These are phyloP conservation scores for Esperia sulphurella DNA, from an alignment of 2,888 invertebrate species.

Conservation along the genomic window DNA sequence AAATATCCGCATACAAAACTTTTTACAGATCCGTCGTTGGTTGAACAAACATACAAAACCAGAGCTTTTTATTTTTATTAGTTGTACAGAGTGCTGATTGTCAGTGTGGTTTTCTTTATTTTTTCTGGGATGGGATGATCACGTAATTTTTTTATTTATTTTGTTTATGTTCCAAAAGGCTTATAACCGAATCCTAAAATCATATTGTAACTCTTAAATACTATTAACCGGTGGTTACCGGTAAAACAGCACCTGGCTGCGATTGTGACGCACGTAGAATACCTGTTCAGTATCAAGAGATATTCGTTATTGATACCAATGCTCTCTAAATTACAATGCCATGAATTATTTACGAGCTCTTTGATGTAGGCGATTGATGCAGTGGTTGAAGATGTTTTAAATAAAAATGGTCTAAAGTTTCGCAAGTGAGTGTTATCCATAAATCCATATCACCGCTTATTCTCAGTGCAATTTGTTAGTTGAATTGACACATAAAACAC, in stretches of 20 bases:
- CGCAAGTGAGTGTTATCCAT: neutral
- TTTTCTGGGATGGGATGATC: too few relatives aligned
- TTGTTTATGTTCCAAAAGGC: too few relatives aligned
- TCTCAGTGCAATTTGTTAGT: neutral
- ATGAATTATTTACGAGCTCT: constrained; percentile 6
- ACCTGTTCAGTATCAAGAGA: constrained; percentile 9
- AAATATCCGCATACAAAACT: too few relatives aligned
- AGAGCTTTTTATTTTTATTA: too few relatives aligned
- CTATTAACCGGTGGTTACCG: constrained; percentile 1
- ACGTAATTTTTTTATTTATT: too few relatives aligned
- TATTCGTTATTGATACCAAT: neutral
- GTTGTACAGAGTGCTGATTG: too few relatives aligned
- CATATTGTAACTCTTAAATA: neutral
- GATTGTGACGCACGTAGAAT: constrained; percentile 9
- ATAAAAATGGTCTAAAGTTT: constrained; percentile 1
- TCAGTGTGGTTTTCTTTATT: too few relatives aligned
- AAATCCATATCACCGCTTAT: neutral
- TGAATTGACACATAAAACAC: constrained; percentile 1
- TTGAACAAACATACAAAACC: too few relatives aligned
- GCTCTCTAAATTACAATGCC: constrained; percentile 7
- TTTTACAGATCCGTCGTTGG: too few relatives aligned
- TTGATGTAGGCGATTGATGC: constrained; percentile 3
- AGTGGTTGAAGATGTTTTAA: constrained; percentile 6
- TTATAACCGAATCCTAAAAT: too few relatives aligned
- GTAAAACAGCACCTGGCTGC: neutral